phyloP scores from a whole-genome alignment of 2,888 invertebrate genomes.

The Leucophora obtusa region DNA sequence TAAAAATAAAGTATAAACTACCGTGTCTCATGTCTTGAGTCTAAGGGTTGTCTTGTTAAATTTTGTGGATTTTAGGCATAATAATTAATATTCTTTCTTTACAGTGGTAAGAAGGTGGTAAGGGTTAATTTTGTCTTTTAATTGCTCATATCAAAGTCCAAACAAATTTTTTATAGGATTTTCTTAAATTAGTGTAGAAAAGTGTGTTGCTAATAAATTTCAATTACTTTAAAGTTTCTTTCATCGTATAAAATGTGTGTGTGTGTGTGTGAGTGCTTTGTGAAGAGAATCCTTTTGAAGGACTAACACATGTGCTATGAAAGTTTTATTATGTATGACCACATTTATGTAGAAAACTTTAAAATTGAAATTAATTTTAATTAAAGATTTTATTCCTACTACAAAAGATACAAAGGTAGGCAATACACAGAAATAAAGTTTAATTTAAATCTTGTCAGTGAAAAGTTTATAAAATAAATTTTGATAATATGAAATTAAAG shows the following conservation, averaged over 20 bases:
- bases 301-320: constrained; percentile 37
- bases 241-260: constrained; percentile 49
- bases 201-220: constrained; percentile 54
- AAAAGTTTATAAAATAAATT: no score
- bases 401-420: background rate
- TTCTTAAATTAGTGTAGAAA: constrained; percentile 14
- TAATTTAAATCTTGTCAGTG: no score
- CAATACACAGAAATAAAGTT: no score
- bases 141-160: constrained; percentile 54
- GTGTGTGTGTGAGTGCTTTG: background rate
- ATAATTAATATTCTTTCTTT: constrained; percentile 56
- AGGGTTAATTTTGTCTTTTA: constrained; percentile 59
- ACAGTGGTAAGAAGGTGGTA: background rate
- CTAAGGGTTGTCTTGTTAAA: constrained; percentile 25
- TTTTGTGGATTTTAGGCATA: constrained; percentile 39
- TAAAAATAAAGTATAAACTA: constrained; percentile 19
- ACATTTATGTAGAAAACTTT: constrained; percentile 62
- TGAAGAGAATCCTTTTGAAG: constrained; percentile 6
- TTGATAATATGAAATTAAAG: no score
- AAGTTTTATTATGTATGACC: constrained; percentile 61
- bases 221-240: constrained; percentile 56
- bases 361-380: constrained; percentile 71
- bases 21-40: constrained; percentile 9
- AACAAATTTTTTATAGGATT: constrained; percentile 22
- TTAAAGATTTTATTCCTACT: constrained; percentile 61